These are phyloP conservation scores for Psilopsiagon aurifrons DNA, from an alignment of 2,113 vertebrate genomes.

Conservation along the genomic window DNA sequence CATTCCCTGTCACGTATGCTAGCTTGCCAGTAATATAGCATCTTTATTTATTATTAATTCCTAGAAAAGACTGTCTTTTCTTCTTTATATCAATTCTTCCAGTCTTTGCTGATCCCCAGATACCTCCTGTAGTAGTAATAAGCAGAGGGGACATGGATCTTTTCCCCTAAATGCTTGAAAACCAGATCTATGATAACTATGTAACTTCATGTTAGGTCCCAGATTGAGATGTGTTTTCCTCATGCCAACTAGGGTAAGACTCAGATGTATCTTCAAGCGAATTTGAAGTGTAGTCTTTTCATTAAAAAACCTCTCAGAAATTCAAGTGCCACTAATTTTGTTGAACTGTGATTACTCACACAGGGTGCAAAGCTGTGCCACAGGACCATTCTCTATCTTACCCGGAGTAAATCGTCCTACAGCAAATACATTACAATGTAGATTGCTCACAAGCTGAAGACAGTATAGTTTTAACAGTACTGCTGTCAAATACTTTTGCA, in stretches of 20 bases:
- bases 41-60: background rate
- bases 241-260: background rate
- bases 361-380: background rate
- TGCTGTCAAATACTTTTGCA: background rate
- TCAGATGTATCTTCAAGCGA: background rate
- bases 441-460: background rate
- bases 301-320: background rate
- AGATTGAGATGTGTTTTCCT: background rate
- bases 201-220: background rate
- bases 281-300: background rate
- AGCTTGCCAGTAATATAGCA: background rate
- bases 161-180: background rate
- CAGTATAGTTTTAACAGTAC: background rate
- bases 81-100: background rate
- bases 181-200: background rate
- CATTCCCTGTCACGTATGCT: background rate
- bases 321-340: background rate
- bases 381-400: background rate
- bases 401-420: background rate
- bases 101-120: background rate
- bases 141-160: background rate
- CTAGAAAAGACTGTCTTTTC: background rate
- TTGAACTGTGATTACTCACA: background rate
- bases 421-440: background rate
- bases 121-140: fast-evolving